Percentiles rank a stretch among this genome's conserved stretches.
These are phyloP conservation scores for Plodia interpunctella DNA, from an alignment of 1,140 invertebrate species.

Conservation along the genomic window DNA sequence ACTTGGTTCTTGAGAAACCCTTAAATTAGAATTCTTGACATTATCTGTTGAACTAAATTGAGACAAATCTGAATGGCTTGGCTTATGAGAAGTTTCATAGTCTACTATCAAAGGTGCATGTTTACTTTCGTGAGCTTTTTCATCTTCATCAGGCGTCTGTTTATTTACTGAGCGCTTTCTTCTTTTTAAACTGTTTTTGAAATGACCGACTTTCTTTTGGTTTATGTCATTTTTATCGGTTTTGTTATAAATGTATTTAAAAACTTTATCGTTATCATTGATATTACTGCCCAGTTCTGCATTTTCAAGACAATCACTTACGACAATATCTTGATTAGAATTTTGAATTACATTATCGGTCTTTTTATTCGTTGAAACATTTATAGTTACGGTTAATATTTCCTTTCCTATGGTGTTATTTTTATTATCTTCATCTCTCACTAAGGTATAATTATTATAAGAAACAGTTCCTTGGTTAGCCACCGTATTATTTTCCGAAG, in stretches of 20 bases:
- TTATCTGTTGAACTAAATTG: not conserved
- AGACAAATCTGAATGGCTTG: not conserved
- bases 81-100: slow-evolving; percentile 40
- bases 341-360: not conserved
- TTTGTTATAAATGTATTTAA: slow-evolving; percentile 47
- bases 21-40: not conserved
- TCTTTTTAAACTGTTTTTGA: slow-evolving; percentile 48
- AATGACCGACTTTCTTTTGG: slow-evolving; percentile 45
- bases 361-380: slow-evolving; percentile 9
- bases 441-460: not conserved
- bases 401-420: not conserved
- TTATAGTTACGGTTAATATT: slow-evolving; percentile 10
- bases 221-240: slow-evolving; percentile 24
- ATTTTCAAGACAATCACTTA: slow-evolving; percentile 8
- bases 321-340: not conserved
- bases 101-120: slow-evolving; percentile 35
- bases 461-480: not conserved
- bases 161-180: slow-evolving; percentile 39
- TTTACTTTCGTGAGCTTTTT: slow-evolving; percentile 14
- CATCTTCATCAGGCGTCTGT: slow-evolving; percentile 8
- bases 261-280: slow-evolving; percentile 30
- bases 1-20: slow-evolving; percentile 11
- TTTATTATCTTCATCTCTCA: slow-evolving; percentile 7
- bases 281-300: slow-evolving; percentile 9
- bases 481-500: not conserved